A percentile compares a stretch with the other conserved stretches of the same genome.
Conservation (phyloP, 2,797 vertebrate species). For the Gallirallus australis region DNA sequence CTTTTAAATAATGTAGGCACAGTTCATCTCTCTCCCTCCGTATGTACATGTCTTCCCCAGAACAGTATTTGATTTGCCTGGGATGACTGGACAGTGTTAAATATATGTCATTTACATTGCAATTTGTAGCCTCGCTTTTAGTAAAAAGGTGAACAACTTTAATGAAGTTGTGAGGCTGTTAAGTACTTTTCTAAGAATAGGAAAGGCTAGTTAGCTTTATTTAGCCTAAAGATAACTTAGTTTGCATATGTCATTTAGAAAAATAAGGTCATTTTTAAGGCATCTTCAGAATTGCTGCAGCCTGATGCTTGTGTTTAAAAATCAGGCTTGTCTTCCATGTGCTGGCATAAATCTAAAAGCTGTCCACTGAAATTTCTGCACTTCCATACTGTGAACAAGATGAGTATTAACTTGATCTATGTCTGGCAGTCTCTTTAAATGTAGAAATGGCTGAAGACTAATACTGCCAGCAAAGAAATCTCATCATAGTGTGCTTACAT, state of each 20-base stretch:
- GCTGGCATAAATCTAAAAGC: not conserved
- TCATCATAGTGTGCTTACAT: not conserved
- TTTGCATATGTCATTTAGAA: not conserved
- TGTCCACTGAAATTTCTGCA: not conserved
- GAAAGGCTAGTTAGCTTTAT: not conserved
- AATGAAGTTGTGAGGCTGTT: not conserved
- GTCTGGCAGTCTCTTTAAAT: not conserved
- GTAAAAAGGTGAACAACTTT: not conserved
- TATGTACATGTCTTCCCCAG: not conserved
- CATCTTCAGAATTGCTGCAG: not conserved
- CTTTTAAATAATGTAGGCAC: not conserved
- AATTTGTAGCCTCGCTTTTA: not conserved
- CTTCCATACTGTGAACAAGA: not conserved
- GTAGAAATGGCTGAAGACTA: not conserved
- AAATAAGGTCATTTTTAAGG: not conserved
- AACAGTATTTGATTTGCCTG: not conserved
- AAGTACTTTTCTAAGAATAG: not conserved
- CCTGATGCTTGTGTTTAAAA: not conserved
- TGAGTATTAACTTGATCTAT: not conserved
- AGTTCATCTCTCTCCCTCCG: not conserved
- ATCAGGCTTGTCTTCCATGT: not conserved
- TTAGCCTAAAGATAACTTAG: not conserved
- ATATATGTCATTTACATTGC: not conserved
- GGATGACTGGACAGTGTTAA: not conserved
- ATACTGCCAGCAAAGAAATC: not conserved